Evolutionary conservation across 1,140 invertebrate species (phyloP), one percentile per base, ranked within the genome.

Genomic region (Saccostrea cuccullata): DNA sequence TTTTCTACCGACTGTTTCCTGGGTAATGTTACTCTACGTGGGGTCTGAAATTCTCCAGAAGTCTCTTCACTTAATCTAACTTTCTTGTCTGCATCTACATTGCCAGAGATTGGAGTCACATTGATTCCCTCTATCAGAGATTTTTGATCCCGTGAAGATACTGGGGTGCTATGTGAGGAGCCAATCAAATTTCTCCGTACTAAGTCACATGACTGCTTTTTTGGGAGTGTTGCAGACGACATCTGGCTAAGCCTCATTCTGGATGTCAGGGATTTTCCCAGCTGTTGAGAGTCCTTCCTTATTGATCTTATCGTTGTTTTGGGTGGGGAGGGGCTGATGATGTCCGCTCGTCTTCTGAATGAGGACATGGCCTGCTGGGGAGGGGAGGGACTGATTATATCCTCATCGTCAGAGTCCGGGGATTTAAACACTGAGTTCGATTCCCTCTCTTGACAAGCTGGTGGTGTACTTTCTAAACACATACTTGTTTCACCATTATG

Each of bases 1-100:
- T 92, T 92, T 70, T 91, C 91, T 58, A 89, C 87, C 20, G 92
- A 93, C 47, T 92, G 23, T 30, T 91, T 90, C 85, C 91, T 82
- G 12, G 88, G 82, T 2, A 91, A 73, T 84, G 90, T 89, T 20
- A 89, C 85, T 47, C 87, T 82, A 26, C 86, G 89, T 2, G 91
- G 92, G 11, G 92, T 91, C 20, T 90, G 88, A 90, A 92, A 92
- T 58, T 70, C 82, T 30, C 11, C 23, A 17, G 47, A 15, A 40
- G 23, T 89, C 20, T 85, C 55, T 8, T n/a, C n/a, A 47, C 55
- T 36, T 20, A 56, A 36, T 5, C 13, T n/a, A 15, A 20, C 30
- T 23, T 13, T 40, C 26, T 47, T 60, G 13, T 47, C 60, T 23
- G 13, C 82, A 23, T 64, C 83, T 23, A 6, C 30, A 30, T 36